Base-by-base conservation (phyloP, 2,797 vertebrate genomes). In the Sorex maritimensis region DNA sequence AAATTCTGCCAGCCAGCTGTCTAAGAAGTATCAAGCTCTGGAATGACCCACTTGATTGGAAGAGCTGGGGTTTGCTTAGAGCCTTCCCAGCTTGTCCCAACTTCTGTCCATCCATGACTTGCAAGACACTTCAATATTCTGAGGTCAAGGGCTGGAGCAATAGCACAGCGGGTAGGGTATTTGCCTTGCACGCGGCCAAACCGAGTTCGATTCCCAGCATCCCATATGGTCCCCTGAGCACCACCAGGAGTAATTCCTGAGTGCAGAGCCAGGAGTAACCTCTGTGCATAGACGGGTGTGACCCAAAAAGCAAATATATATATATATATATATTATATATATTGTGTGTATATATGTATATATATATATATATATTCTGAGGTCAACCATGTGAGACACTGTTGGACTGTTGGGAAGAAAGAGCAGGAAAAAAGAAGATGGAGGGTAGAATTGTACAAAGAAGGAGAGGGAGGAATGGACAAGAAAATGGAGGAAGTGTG, bases 51-150 rank as follows among this genome's bases (percentile, higher is more conserved):
- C 14, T 55, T 87, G 23, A 10, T 19, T 38, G 8, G 30, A 80
- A 73, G n/a, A 30, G 6, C 23, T 63, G 7, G 12, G 1, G 21
- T 7, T 30, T 28, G 23, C 8, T 2, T 1, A 8, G 30, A 63
- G 19, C 10, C 38, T 46, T 19, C 28, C 14, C 12, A 46, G 21
- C 1, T 21, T 11, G 1, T 2, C 7, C 10, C 1, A 8, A 2
- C 0, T 63, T 58, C 4, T 8, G 14, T 52, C 30, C 52, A 26
- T 21, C 88, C 30, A 23, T 28, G 24, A 44, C 6, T 44, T 13
- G 3, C 4, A 17, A 78, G 49, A 30, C 58, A 19, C 6, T 49
- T 69, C 41, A 3, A 63, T 15, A 49, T 4, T 73, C 23, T 52
- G 67, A 91, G 55, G 26, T 71, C 68, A 28, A 0, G 34, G 34